A percentile compares a stretch with the other conserved stretches of the same genome.
These are phyloP conservation scores for Hyperoplus lanceolatus DNA, from an alignment of 2,797 vertebrate species.

Conservation along the genomic window DNA sequence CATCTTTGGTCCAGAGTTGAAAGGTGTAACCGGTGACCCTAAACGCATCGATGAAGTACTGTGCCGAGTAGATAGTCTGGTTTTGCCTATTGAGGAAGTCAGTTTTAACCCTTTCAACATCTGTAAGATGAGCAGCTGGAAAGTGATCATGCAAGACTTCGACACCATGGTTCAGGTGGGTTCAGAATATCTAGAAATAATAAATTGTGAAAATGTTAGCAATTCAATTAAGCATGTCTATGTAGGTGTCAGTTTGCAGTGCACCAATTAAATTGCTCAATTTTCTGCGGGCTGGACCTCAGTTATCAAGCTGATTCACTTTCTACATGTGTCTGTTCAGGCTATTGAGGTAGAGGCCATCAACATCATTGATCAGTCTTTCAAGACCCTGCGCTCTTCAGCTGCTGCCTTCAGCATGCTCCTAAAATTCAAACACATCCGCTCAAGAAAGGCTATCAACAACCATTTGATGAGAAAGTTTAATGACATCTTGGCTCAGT, in stretches of 20 bases:
- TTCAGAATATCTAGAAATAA: neutral
- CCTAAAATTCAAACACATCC: slow-evolving; percentile 91
- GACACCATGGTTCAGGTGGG: slow-evolving; percentile 87
- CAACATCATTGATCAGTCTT: slow-evolving; percentile 92
- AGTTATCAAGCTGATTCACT: slow-evolving; percentile 21
- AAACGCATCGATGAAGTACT: slow-evolving; percentile 88
- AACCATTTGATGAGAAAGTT: slow-evolving; percentile 94
- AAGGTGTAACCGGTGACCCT: slow-evolving; percentile 89
- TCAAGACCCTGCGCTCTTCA: slow-evolving; percentile 92
- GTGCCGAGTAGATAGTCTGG: slow-evolving; percentile 85
- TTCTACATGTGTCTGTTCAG: slow-evolving; percentile 73
- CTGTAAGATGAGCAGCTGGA: slow-evolving; percentile 86
- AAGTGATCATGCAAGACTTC: slow-evolving; percentile 89
- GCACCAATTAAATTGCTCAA: neutral
- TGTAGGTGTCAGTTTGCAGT: neutral
- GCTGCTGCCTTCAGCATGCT: slow-evolving; percentile 93
- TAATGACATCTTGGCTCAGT: slow-evolving; percentile 90
- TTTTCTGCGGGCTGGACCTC: neutral
- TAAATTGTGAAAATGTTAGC: neutral
- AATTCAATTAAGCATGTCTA: neutral
- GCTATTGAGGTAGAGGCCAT: slow-evolving; percentile 91
- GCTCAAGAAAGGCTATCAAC: slow-evolving; percentile 87
- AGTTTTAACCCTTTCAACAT: slow-evolving; percentile 90
- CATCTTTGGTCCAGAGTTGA: slow-evolving; percentile 91
- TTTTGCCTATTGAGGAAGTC: slow-evolving; percentile 86